phyloP scores from a whole-genome alignment of 2,797 vertebrate species.

The Acanthurus leucopareius region DNA sequence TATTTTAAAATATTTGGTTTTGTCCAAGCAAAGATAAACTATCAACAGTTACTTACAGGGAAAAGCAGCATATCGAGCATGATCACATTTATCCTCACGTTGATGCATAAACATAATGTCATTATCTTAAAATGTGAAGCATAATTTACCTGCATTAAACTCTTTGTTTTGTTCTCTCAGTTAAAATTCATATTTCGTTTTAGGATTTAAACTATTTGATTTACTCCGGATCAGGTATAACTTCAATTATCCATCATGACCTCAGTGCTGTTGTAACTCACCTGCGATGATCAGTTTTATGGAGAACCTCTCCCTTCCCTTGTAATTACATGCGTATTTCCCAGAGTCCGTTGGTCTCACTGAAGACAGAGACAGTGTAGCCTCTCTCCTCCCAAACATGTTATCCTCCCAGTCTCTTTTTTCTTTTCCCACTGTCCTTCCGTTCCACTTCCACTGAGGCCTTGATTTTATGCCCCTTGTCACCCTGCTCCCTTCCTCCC shows the following conservation, averaged over 20 bases:
- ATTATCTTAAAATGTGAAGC: neutral
- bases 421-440: conserved; percentile 31
- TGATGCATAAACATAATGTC: neutral
- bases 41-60: neutral
- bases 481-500: conserved; percentile 30
- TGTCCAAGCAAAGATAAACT: neutral
- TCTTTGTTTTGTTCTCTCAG: neutral
- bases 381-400: conserved; percentile 20
- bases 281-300: conserved; percentile 85
- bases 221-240: neutral
- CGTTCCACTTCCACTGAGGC: conserved; percentile 73
- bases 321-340: conserved; percentile 84
- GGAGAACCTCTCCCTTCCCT: conserved; percentile 57
- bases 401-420: conserved; percentile 27
- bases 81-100: neutral
- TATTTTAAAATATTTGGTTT: neutral
- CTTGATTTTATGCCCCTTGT: conserved; percentile 49
- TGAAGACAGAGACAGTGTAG: conserved; percentile 64
- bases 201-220: too few species aligned
- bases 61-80: neutral
- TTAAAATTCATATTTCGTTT: too few species aligned
- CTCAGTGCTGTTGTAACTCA: conserved; percentile 62
- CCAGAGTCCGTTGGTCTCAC: conserved; percentile 79
- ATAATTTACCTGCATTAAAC: neutral
- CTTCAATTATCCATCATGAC: neutral